Percentiles rank a stretch among this genome's conserved stretches.
Evolutionary conservation across 2,113 vertebrate species (phyloP).

Genomic region (Panthera leo): DNA sequence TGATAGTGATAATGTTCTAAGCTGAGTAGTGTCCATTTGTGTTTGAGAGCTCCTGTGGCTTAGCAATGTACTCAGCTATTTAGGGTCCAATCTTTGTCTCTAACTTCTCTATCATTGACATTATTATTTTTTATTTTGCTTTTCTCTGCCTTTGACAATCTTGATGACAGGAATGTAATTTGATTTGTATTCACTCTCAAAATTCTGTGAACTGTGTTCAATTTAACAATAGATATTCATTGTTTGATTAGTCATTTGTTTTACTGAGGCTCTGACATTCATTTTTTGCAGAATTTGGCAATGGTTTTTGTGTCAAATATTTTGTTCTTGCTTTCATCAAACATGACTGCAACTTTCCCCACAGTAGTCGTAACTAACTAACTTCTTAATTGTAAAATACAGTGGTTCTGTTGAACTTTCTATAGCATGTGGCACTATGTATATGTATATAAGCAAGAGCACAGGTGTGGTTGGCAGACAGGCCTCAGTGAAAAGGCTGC

Average conservation of each 20-base stretch:
- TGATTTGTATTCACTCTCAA: background rate
- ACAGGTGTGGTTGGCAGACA: background rate
- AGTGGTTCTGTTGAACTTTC: background rate
- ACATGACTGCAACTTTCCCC: background rate
- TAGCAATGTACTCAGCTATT: background rate
- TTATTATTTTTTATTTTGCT: background rate
- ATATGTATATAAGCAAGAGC: background rate
- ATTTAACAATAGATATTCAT: background rate
- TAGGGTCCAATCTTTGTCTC: background rate
- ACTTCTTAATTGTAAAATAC: background rate
- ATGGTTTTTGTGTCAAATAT: background rate
- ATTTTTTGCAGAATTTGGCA: conserved; percentile 13
- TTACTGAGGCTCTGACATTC: background rate
- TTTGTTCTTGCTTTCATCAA: background rate
- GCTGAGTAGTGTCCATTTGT: background rate
- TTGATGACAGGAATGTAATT: background rate
- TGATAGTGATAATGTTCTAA: background rate
- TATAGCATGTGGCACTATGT: background rate
- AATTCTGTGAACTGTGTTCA: background rate
- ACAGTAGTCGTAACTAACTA: background rate
- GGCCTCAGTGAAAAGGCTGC: background rate
- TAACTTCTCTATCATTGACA: background rate
- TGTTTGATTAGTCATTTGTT: background rate
- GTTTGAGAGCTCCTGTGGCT: background rate
- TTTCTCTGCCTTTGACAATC: background rate